Evolutionary conservation across 2,888 invertebrate species (phyloP).

Genomic region (Colletes collaris): DNA sequence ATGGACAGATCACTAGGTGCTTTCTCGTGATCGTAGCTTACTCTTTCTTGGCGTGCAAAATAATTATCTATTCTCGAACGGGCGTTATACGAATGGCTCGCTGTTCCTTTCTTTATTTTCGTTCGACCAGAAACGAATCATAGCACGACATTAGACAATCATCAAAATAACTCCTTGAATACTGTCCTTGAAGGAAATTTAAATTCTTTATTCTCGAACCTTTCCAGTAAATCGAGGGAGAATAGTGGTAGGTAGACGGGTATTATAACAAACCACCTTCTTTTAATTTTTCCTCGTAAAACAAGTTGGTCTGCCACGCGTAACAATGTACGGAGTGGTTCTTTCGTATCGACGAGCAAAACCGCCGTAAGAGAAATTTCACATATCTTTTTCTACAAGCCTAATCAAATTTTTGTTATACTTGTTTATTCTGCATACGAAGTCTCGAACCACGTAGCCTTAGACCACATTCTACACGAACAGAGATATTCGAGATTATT

Average conservation of each 20-base stretch:
- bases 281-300: conserved; percentile 76
- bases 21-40: conserved; percentile 33
- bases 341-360: conserved; percentile 16
- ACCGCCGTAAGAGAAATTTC: conserved; percentile 2
- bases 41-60: conserved; percentile 6
- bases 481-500: neutral
- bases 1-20: conserved; percentile 38
- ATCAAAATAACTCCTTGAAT: conserved; percentile 55
- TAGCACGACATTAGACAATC: conserved; percentile 59
- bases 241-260: conserved; percentile 82
- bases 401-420: too few relatives aligned
- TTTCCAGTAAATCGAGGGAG: conserved; percentile 82
- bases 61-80: conserved; percentile 12
- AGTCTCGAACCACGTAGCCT: neutral
- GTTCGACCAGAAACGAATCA: conserved; percentile 49
- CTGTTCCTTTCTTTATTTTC: conserved; percentile 27
- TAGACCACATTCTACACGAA: neutral
- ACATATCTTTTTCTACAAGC: neutral
- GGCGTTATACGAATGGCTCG: conserved; percentile 16
- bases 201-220: conserved; percentile 80
- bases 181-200: conserved; percentile 74
- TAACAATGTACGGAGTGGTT: conserved; percentile 65
- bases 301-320: conserved; percentile 76
- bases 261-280: conserved; percentile 75
- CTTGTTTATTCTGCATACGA: neutral